Conservation (phyloP, 2,113 vertebrate genomes). For the Asarcornis scutulata region DNA sequence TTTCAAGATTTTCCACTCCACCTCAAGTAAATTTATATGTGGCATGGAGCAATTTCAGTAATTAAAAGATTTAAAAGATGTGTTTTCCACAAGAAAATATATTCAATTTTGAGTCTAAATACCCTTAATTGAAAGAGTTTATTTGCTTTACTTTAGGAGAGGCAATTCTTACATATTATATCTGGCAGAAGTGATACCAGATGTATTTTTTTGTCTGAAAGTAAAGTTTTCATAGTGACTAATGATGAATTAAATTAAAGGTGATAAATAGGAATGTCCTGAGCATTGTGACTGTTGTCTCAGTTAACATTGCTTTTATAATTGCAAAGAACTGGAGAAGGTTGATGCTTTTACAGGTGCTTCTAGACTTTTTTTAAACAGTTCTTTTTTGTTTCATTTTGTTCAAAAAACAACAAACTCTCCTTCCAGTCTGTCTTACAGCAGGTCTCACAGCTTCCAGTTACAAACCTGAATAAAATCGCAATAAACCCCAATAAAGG, state of each 20-base stretch:
- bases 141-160: neutral
- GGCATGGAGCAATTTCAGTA: neutral
- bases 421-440: neutral
- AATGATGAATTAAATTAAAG: neutral
- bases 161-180: neutral
- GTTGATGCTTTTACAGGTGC: neutral
- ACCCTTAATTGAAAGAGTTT: neutral
- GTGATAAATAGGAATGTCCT: neutral
- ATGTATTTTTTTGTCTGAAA: neutral
- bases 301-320: neutral
- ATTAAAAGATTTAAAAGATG: neutral
- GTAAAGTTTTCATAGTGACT: neutral
- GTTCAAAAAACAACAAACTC: too few relatives aligned
- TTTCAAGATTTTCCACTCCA: conserved; percentile 18
- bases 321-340: neutral
- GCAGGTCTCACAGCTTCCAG: neutral
- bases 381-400: too few relatives aligned
- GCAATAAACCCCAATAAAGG: neutral
- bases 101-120: neutral
- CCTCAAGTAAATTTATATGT: neutral
- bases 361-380: neutral
- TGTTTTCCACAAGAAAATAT: neutral
- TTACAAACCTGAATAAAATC: neutral
- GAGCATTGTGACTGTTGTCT: neutral
- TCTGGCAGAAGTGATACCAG: neutral